Evolutionary conservation across 2,888 invertebrate species (phyloP).

Genomic region (Pheosia gnoma): DNA sequence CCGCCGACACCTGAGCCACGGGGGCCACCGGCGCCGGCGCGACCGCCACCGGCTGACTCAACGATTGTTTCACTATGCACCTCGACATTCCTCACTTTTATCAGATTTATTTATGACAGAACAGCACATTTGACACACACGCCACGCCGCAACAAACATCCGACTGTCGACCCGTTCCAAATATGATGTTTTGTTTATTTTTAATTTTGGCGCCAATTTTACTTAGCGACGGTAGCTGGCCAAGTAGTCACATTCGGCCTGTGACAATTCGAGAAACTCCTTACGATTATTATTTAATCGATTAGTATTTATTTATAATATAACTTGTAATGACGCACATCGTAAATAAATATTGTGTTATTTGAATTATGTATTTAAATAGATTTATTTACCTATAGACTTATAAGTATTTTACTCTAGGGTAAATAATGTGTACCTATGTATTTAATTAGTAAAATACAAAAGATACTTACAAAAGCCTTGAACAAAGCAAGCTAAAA

Average conservation of each 20-base stretch:
- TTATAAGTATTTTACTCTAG: too few species aligned
- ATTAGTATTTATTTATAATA: constrained; percentile 12
- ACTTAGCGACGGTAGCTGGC: constrained; percentile 61
- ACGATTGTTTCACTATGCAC: constrained; percentile 78
- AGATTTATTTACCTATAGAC: too few species aligned
- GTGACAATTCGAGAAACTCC: constrained; percentile 37
- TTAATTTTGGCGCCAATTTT: constrained; percentile 81
- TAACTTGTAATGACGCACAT: too few species aligned
- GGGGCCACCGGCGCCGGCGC: constrained; percentile 33
- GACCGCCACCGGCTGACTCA: constrained; percentile 61
- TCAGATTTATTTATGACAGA: constrained; percentile 40
- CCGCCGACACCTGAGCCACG: constrained; percentile 38
- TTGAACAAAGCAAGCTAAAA: constrained; percentile 8
- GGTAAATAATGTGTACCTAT: too few species aligned
- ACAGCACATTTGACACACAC: constrained; percentile 62
- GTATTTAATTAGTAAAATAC: too few species aligned
- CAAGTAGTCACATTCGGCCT: constrained; percentile 55
- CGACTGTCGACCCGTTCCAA: constrained; percentile 80
- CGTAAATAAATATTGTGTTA: too few species aligned
- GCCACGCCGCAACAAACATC: constrained; percentile 71
- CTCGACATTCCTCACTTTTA: constrained; percentile 67
- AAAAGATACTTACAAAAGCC: constrained; percentile 3
- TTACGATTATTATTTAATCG: constrained; percentile 16
- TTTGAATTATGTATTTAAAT: too few species aligned
- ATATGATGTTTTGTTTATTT: constrained; percentile 81